Evolutionary conservation across 2,113 vertebrate genomes (phyloP).

Genomic region (Merops nubicus): DNA sequence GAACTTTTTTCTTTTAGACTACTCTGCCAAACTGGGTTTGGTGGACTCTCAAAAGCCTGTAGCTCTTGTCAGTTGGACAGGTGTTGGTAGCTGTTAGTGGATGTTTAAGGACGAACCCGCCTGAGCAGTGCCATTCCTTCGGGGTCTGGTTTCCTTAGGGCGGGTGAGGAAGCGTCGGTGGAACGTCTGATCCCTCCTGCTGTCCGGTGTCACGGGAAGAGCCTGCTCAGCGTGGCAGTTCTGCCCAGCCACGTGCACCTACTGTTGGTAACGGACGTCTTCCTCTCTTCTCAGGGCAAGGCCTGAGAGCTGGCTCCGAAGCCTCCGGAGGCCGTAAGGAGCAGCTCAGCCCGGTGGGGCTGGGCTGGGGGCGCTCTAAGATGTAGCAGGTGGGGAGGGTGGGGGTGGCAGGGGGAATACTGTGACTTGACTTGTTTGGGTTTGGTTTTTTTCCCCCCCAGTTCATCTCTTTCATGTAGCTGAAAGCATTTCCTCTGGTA

Average conservation of each 20-base stretch:
- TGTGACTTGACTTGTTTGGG: background rate
- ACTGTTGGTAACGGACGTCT: background rate
- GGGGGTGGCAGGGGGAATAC: fast-evolving
- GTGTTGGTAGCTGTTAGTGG: background rate
- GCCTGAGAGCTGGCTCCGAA: background rate
- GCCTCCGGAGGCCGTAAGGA: background rate
- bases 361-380: fast-evolving
- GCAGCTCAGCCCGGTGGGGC: background rate
- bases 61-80: background rate
- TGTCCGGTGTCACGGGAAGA: fast-evolving
- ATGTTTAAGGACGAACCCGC: background rate
- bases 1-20: background rate
- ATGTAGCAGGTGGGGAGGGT: no score
- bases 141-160: fast-evolving
- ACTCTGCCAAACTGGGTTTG: background rate
- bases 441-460: background rate
- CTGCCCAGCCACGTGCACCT: fast-evolving
- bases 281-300: background rate
- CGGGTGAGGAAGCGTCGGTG: background rate
- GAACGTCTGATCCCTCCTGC: background rate
- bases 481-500: background rate
- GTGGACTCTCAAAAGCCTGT: background rate
- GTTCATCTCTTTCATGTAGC: background rate
- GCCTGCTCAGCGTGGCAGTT: fast-evolving
- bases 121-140: no score